These are phyloP conservation scores for Oryzias javanicus DNA, from an alignment of 2,113 vertebrate genomes.

Conservation along the genomic window DNA sequence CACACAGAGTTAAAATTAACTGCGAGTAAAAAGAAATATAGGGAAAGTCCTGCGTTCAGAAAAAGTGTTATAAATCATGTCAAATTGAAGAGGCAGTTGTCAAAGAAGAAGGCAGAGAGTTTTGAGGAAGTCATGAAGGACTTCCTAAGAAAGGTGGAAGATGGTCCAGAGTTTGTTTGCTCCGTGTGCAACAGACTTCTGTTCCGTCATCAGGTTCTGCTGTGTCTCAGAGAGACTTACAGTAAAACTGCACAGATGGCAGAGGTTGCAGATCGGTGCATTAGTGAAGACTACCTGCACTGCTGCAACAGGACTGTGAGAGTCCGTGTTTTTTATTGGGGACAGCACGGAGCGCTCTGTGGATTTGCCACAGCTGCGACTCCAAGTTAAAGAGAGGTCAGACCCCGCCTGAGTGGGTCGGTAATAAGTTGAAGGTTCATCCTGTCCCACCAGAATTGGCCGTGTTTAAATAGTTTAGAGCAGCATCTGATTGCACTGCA, in stretches of 20 bases:
- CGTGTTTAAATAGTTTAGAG: background rate
- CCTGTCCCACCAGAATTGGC: background rate
- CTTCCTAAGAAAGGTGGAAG: too few relatives aligned
- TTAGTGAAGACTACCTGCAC: background rate
- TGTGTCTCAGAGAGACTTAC: too few relatives aligned
- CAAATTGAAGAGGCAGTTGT: too few relatives aligned
- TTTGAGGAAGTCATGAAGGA: too few relatives aligned
- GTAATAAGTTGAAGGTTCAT: background rate
- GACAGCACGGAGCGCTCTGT: background rate
- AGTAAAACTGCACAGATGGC: background rate
- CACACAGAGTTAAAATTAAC: too few relatives aligned
- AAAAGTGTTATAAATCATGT: too few relatives aligned
- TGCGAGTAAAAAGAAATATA: too few relatives aligned
- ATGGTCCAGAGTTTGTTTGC: too few relatives aligned
- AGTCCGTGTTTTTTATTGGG: background rate
- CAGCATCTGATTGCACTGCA: background rate
- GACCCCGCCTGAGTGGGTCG: background rate
- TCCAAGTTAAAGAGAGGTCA: background rate
- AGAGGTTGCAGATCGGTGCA: background rate
- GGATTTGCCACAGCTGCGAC: slow-evolving; percentile 5
- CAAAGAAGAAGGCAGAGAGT: too few relatives aligned
- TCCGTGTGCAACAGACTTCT: too few relatives aligned
- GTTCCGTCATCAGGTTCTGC: too few relatives aligned
- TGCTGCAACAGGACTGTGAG: background rate
- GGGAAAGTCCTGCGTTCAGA: too few relatives aligned